Base-by-base conservation (phyloP, 2,797 vertebrate species). In the Anomalospiza imberbis region DNA sequence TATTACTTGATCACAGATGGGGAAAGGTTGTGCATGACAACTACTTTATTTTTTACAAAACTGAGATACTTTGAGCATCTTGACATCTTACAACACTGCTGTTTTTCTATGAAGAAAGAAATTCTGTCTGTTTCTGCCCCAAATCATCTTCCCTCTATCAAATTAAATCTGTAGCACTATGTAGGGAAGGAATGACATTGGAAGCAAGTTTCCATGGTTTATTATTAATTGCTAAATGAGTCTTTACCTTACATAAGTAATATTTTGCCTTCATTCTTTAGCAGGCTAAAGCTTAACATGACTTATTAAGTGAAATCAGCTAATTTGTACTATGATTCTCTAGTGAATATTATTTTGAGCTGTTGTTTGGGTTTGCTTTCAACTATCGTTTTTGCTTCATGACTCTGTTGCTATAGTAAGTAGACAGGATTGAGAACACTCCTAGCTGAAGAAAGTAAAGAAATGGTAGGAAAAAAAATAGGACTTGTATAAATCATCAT, bases 121-220 rank as follows among this genome's bases (percentile, higher is more conserved):
- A 21, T 21, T 22, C 32, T 65, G 28, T 5, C 10, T 26, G 15
- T 50, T 60, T 32, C 44, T 80, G 44, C 32, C 25, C 5, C 0
- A 0, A 47, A 58, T 85, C 18, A 32, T 72, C 71, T 93, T 87
- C 60, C 86, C 48, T 54, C 83, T 95, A 94, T 92, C 73, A 87
- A 50, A 86, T 91, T 47, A 91, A 88, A 96, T 85, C 70, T 12
- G 14, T 78, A 93, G 62, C 40, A 51, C 85, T 91, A 25, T 92
- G 82, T 65, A 75, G 6, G 10, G 66, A 89, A 87, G 92, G 70
- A 94, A 79, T 71, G 61, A 76, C 77, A 45, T 84, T 55, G 77
- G 90, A 94, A 95, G 58, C 54, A 89, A 94, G 50, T 62, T 89
- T 63, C 38, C 90, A 50, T 94, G 57, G 87, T 91, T 92, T 94